Conservation (phyloP, 1,140 invertebrate genomes). For the Venustaconcha ellipsiformis region DNA sequence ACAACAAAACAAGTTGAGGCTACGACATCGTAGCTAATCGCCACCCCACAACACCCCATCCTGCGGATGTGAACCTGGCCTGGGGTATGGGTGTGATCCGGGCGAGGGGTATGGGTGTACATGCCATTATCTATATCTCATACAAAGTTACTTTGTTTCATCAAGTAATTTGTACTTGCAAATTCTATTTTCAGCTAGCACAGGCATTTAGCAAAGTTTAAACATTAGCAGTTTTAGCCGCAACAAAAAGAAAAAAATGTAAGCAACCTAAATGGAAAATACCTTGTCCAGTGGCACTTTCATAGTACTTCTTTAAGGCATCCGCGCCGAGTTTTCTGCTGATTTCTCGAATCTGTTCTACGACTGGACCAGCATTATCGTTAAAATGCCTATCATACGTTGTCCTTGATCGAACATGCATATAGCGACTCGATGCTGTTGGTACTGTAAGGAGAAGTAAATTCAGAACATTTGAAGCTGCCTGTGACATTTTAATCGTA, state of each 20-base stretch:
- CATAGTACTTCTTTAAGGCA: conserved; percentile 45
- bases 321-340: conserved; percentile 49
- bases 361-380: conserved; percentile 46
- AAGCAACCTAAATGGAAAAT: not conserved
- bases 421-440: conserved; percentile 42
- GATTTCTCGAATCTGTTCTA: conserved; percentile 48
- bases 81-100: not conserved
- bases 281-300: conserved; percentile 41
- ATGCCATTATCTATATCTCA: too few species aligned
- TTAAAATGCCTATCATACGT: conserved; percentile 63
- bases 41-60: too few species aligned
- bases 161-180: too few species aligned
- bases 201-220: too few species aligned
- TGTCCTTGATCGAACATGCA: conserved; percentile 53
- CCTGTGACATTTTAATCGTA: not conserved
- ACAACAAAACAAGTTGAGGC: too few species aligned
- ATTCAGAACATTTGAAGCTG: not conserved
- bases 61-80: not conserved
- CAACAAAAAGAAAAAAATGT: too few species aligned
- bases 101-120: not conserved
- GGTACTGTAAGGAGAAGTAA: conserved; percentile 48
- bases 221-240: too few species aligned
- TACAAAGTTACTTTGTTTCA: too few species aligned
- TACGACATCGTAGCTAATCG: too few species aligned
- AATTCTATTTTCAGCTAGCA: too few species aligned